Evolutionary conservation across 2,113 vertebrate genomes (phyloP).

Genomic region (Aspidoscelis tigris): DNA sequence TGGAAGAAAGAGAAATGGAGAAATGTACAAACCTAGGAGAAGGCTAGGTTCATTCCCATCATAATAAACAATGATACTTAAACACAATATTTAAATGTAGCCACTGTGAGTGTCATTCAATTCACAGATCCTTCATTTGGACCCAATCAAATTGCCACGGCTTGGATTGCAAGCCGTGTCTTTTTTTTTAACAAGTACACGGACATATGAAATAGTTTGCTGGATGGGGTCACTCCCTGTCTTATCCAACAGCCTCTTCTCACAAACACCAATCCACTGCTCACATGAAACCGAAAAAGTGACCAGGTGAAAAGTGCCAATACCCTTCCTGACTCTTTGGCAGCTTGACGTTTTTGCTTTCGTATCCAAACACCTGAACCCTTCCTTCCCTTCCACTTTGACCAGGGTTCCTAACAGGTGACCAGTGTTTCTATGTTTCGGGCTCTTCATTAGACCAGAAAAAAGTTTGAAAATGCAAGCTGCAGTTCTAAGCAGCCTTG

Average conservation of each 20-base stretch:
- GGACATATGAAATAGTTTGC: not conserved
- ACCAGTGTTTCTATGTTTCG: not conserved
- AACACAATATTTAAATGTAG: not conserved
- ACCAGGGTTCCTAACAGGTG: conserved; percentile 13
- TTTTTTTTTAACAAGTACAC: not conserved
- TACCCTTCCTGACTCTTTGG: conserved; percentile 2
- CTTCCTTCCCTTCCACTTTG: not conserved
- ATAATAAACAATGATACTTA: not conserved
- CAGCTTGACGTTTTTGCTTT: not conserved
- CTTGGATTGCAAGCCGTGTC: not conserved
- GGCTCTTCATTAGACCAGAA: not conserved
- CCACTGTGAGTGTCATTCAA: not conserved
- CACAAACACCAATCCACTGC: too few species aligned
- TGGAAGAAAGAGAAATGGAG: not conserved
- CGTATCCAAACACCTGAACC: too few species aligned
- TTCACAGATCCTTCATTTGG: not conserved
- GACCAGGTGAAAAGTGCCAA: too few species aligned
- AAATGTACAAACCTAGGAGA: not conserved
- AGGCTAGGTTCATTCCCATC: not conserved
- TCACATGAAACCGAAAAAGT: too few species aligned
- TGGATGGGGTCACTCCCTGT: too few species aligned
- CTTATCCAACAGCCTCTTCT: too few species aligned
- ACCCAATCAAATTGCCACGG: not conserved
- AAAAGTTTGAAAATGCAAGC: not conserved
- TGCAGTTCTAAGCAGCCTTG: not conserved